Base-by-base conservation (phyloP, 2,888 invertebrate species). In the Nomada flava region DNA sequence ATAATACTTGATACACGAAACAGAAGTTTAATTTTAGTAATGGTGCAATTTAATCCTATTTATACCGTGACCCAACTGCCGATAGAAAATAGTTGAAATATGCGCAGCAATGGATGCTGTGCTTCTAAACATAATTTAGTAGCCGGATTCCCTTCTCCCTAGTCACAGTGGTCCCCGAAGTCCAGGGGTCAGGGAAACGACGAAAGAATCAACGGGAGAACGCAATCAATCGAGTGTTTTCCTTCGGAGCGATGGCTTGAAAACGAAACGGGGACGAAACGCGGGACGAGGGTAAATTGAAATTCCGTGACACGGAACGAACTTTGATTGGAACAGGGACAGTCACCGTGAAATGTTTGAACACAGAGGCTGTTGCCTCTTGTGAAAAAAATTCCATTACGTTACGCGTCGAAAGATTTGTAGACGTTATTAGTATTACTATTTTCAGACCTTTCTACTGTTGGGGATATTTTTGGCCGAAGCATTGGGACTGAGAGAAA, bases 271-370 rank as follows among this genome's bases (percentile, higher is more conserved):
- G 73, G 55, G 71, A 50, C 60, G 65, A 29, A 57, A 57, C 26
- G 55, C 64, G 44, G 44, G 75, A 77, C 69, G 75, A 74, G 75
- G 80, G 84, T 75, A 80, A 84, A 84, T 84, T 84, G 84, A 79
- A 84, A 84, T 84, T 83, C 84, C 79, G 70, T 79, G 83, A 83
- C 79, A 83, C 83, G 79, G 83, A 83, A 83, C 57, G 79, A 79
- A 83, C 83, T 83, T 79, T 83, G 83, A 83, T 83, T 83, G 64
- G 78, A 76, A 47, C 47, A 76, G 72, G 75, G 75, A 72, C 72
- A 69, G 65, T n/a, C 18, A n/a, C 36, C 55, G 26, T 9, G 55
- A 26, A 63, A 57, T 10, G 52, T n/a, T 5, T n/a, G 2, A 36
- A 11, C 62, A 23, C 44, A 9, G 29, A 47, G 44, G 26, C 53